A percentile compares a stretch with the other conserved stretches of the same genome.
Evolutionary conservation across 2,797 vertebrate genomes (phyloP).

Genomic region (Artibeus lituratus): DNA sequence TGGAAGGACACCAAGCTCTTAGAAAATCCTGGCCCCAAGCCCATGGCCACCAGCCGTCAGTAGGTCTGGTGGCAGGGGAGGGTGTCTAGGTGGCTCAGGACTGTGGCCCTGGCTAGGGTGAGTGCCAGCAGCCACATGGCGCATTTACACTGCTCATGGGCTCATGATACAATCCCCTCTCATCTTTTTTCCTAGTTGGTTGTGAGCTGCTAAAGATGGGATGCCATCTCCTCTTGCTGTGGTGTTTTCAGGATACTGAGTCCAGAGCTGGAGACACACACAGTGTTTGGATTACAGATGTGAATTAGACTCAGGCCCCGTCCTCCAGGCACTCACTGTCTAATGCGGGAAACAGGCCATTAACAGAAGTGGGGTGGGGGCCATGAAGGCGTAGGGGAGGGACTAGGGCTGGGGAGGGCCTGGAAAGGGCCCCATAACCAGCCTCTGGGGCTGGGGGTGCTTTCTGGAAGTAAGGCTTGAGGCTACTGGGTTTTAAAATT

Average conservation of each 20-base stretch:
- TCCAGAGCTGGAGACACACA: neutral
- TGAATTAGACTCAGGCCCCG: fast-evolving
- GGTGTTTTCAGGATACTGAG: neutral
- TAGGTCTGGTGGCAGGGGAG: neutral
- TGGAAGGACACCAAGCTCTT: neutral
- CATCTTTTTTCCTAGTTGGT: too few species aligned
- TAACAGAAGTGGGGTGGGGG: neutral
- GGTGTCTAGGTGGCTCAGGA: too few species aligned
- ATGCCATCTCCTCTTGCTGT: fast-evolving
- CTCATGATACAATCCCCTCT: fast-evolving
- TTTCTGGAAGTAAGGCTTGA: neutral
- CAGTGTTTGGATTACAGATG: neutral
- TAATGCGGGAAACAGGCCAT: neutral
- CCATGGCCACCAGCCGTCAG: neutral
- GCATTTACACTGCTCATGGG: fast-evolving
- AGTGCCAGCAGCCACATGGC: fast-evolving
- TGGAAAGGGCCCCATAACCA: neutral
- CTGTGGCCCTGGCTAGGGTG: neutral
- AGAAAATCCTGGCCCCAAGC: neutral
- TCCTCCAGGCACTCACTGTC: neutral
- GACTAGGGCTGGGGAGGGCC: neutral
- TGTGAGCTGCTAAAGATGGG: neutral
- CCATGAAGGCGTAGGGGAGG: fast-evolving
- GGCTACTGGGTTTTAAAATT: neutral
- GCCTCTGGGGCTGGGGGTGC: neutral